Percentiles rank a stretch among this genome's conserved stretches.
Conservation (phyloP, 2,888 invertebrate species). For the Agrotis exclamationis region DNA sequence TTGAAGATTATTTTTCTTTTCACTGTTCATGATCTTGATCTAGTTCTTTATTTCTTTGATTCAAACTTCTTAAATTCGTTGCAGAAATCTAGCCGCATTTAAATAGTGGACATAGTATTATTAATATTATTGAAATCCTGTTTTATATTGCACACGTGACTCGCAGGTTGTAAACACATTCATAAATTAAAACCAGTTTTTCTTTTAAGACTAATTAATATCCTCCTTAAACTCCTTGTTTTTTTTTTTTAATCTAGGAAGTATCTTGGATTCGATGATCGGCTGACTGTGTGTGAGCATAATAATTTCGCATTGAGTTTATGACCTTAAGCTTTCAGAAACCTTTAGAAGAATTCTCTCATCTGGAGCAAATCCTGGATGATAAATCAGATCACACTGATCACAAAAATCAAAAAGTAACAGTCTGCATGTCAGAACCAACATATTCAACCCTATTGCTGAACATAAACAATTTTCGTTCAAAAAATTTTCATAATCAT, state of each 20-base stretch:
- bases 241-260: neutral
- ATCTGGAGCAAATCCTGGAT: no score
- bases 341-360: no score
- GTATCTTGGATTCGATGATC: neutral
- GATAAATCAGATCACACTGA: no score
- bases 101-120: neutral
- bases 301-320: no score
- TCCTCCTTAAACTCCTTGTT: neutral
- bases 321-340: no score
- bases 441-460: no score
- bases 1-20: neutral
- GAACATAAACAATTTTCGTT: no score
- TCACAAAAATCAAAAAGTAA: no score
- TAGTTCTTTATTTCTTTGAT: neutral
- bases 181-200: slow-evolving; percentile 22
- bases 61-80: neutral
- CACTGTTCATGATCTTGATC: neutral
- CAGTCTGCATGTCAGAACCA: no score
- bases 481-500: no score
- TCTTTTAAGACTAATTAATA: neutral
- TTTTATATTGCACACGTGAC: slow-evolving; percentile 17
- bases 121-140: slow-evolving; percentile 7
- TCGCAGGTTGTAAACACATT: slow-evolving; percentile 27
- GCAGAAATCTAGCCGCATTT: slow-evolving; percentile 3
- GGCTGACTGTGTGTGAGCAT: no score